phyloP scores from a whole-genome alignment of 92 coral and sea anemone species.

The Paragorgia papillata region DNA sequence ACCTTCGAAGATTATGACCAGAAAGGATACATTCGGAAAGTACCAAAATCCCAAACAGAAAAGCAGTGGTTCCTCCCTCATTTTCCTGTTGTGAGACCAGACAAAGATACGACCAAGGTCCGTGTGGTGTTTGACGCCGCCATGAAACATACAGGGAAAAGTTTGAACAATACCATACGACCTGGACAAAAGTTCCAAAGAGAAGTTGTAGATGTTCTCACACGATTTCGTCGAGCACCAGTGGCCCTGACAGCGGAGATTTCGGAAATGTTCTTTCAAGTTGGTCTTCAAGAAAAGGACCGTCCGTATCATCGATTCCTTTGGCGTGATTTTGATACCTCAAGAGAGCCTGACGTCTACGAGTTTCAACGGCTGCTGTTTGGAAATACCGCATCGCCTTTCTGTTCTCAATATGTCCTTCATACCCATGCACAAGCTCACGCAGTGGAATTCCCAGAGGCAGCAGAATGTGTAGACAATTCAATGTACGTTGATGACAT shows the following conservation, averaged over 20 bases:
- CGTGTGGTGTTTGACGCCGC: slow-evolving; percentile 18
- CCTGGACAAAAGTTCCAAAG: slow-evolving; percentile 59
- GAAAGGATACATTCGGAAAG: slow-evolving; percentile 57
- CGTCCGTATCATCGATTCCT: slow-evolving; percentile 58
- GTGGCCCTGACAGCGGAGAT: slow-evolving; percentile 61
- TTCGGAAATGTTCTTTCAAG: slow-evolving; percentile 62
- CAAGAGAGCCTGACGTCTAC: slow-evolving; percentile 49
- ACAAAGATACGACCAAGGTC: slow-evolving; percentile 43
- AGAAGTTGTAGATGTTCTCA: slow-evolving; percentile 47
- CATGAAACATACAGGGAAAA: slow-evolving; percentile 33
- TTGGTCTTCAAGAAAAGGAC: slow-evolving; percentile 51
- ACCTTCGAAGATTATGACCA: slow-evolving; percentile 44
- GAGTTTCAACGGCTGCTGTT: slow-evolving; percentile 46
- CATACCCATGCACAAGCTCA: slow-evolving; percentile 47
- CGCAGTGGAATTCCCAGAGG: background rate
- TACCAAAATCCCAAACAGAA: background rate
- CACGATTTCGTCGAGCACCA: slow-evolving; percentile 47
- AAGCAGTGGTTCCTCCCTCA: slow-evolving; percentile 7
- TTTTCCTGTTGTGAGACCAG: slow-evolving; percentile 19
- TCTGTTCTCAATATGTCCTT: slow-evolving; percentile 44
- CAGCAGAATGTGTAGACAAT: background rate
- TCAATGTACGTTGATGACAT: slow-evolving; percentile 3
- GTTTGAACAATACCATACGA: slow-evolving; percentile 51
- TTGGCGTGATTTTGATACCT: slow-evolving; percentile 55
- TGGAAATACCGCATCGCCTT: slow-evolving; percentile 48